phyloP scores from a whole-genome alignment of 2,113 vertebrate genomes.

The Opisthocomus hoazin region DNA sequence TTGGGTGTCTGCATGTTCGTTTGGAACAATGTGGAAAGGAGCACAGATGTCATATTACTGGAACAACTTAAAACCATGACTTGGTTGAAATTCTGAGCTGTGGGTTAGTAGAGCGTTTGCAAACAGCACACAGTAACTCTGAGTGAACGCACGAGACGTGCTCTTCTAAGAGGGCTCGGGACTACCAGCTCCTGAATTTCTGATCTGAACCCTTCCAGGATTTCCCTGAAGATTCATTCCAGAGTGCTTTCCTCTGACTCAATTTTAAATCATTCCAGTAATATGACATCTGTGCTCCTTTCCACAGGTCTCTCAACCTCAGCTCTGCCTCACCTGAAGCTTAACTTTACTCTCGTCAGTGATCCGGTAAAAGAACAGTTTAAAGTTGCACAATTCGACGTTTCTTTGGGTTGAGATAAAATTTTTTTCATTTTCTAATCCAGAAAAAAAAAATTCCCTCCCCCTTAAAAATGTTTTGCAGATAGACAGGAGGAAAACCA shows the following conservation, averaged over 20 bases:
- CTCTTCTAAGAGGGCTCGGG: neutral
- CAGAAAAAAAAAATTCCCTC: neutral
- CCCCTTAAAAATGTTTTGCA: neutral
- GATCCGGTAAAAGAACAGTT: neutral
- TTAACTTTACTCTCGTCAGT: neutral
- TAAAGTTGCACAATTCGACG: neutral
- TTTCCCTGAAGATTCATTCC: neutral
- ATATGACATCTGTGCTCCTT: neutral
- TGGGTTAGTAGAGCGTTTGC: neutral
- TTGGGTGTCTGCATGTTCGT: neutral
- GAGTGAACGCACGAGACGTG: neutral
- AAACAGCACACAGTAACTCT: neutral
- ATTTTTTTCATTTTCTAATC: neutral
- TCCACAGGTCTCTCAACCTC: neutral
- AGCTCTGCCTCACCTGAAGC: neutral
- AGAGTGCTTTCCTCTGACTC: neutral
- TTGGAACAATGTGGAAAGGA: no score
- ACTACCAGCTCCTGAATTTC: neutral
- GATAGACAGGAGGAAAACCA: neutral
- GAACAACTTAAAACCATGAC: no score
- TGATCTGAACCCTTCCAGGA: neutral
- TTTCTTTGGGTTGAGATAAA: neutral
- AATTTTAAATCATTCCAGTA: neutral
- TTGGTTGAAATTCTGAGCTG: neutral
- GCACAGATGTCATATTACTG: no score